Base-by-base conservation (phyloP, 1,140 invertebrate genomes). In the Dolichoris vasculosae region DNA sequence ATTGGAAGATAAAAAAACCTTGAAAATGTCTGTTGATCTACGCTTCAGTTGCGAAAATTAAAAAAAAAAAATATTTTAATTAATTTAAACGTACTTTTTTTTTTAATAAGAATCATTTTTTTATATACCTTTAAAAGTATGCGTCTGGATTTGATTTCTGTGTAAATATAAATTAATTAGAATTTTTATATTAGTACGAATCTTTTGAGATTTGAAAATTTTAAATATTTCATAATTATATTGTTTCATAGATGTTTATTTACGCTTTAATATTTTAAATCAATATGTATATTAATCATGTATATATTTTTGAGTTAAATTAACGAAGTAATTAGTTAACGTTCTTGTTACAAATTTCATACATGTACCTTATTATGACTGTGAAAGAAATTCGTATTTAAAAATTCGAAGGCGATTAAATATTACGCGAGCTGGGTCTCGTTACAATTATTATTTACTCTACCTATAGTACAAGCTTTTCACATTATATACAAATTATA, bases 381-480 rank as follows among this genome's bases (percentile, higher is more conserved):
- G 26, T 46, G 20, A 85, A 55, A 30, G 20, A 69, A 69, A 69
- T 48, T 48, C 73, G 32, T 59, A 73, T 85, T 80, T 73, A 59
- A 69, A 55, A 77, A 78, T 55, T 55, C 48, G n/a, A 69, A 69
- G 17, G 63, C 35, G 46, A 23, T 67, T 43, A 23, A 26, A 75
- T 76, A 81, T 73, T 76, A 26, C 8, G 26, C 81, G 75, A 83
- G 67, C 63, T 79, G 85, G 51, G 76, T 83, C 75, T 86, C 85
- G 75, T 26, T 71, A 13, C 40, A 55, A 71, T 71, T 83, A 83
- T 71, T 40, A 71, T 73, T 38, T 79, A 78, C 23, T 73, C 46
- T 79, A 82, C 80, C 40, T 73, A 73, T 71, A 86, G 85, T 83
- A 86, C 85, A 86, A 86, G 80, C 81, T 79, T 83, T 86, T 79